A percentile compares a stretch with the other conserved stretches of the same genome.
Conservation (phyloP, 2,113 vertebrate genomes). For the Neotragus moschatus region DNA sequence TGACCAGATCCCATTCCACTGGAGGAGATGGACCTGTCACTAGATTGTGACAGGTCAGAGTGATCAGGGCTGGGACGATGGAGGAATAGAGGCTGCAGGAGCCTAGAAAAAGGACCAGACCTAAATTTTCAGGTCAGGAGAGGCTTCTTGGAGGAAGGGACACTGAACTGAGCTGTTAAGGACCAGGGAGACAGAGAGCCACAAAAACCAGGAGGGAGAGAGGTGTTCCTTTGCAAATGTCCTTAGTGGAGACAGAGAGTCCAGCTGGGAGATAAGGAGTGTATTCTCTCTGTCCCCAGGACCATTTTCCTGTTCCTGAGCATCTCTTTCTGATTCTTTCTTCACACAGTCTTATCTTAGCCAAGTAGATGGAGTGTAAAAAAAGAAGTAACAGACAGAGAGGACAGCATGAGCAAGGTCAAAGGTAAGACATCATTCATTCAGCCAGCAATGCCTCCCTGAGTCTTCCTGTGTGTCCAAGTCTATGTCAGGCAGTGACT, state of each 20-base stretch:
- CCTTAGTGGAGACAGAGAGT: neutral
- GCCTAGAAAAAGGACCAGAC: neutral
- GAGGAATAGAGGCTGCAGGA: neutral
- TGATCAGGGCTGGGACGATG: neutral
- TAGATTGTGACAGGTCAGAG: neutral
- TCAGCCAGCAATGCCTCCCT: neutral
- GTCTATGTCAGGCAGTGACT: neutral
- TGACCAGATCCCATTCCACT: neutral
- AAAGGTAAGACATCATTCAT: neutral
- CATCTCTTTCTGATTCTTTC: neutral
- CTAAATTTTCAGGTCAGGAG: neutral
- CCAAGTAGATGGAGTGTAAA: neutral
- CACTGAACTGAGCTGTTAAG: neutral
- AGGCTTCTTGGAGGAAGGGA: neutral
- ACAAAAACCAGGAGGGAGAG: constrained; percentile 67
- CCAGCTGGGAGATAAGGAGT: neutral
- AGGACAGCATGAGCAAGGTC: neutral
- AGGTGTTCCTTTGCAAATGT: neutral
- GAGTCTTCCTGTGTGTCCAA: neutral
- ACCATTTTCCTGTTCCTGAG: constrained; percentile 75
- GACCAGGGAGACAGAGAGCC: neutral
- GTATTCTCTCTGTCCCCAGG: neutral
- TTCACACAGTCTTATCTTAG: neutral
- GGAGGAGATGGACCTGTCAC: neutral
- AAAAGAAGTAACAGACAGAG: neutral